Evolutionary conservation across 2,113 vertebrate genomes (phyloP), one percentile per base, ranked within the genome.

Genomic region (Oryzias javanicus): DNA sequence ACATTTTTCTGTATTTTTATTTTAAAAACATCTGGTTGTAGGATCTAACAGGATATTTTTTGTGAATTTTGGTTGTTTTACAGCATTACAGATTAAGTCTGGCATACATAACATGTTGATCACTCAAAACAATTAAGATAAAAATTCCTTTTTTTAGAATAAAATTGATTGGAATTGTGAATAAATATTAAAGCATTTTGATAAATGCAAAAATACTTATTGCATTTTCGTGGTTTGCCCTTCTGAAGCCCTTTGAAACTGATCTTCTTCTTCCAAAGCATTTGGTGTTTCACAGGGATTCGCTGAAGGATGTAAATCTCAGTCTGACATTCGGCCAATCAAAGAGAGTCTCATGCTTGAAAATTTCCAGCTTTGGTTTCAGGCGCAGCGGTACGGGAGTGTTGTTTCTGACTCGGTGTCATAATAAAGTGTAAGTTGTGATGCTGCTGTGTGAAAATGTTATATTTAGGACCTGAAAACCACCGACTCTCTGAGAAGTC

Each of bases 361-460:
- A 4, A 67, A 63, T 57, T 76, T 79, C 76, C 66, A 72, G 42
- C 68, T 80, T 65, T 78, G 76, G 63, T 51, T 74, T 17, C 51
- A 73, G 54, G 57, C 74, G 54, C 48, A 67, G 62, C 56, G 16
- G 63, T 15, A 13, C 24, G 40, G n/a, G 22, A 42, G 56, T 55
- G 67, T 63, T 55, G 67, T 67, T 69, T 84, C 73, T 84, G 76
- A 78, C 71, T 70, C 60, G 56, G 51, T 61, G 40, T 80, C 24
- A 19, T 69, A 42, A 70, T 58, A 56, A 24, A 62, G 55, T 84
- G 73, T 51, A 60, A 73, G 41, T 66, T 67, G 51, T 72, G 48
- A 67, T 64, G 35, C 56, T 49, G 10, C 54, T 14, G 49, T 79
- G 72, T 66, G 54, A 83, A 78, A 70, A 22, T 55, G 20, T 76